These are phyloP conservation scores for Eupithecia abbreviata DNA, from an alignment of 2,888 invertebrate genomes.

Conservation along the genomic window DNA sequence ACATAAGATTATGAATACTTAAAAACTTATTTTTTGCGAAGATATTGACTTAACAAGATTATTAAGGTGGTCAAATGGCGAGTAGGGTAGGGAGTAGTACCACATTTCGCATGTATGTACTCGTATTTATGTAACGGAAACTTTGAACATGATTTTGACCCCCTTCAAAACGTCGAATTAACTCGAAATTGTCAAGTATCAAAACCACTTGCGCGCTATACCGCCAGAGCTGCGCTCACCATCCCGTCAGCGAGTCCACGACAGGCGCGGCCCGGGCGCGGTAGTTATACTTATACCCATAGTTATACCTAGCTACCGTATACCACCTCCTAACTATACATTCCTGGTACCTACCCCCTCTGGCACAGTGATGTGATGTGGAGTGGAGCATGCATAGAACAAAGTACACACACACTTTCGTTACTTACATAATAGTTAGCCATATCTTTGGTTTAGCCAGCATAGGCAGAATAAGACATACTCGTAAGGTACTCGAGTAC, in stretches of 20 bases:
- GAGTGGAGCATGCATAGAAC: not conserved
- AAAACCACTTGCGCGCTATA: not conserved
- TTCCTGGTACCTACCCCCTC: not conserved
- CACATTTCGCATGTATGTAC: not conserved
- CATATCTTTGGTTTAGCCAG: too few relatives aligned
- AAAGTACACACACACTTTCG: too few relatives aligned
- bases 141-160: too few relatives aligned
- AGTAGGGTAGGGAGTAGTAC: not conserved
- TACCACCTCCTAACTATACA: not conserved
- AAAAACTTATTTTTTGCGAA: not conserved
- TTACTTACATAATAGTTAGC: too few relatives aligned
- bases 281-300: slow-evolving; percentile 12
- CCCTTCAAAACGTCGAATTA: too few relatives aligned
- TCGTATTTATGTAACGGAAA: too few relatives aligned
- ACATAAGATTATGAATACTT: too few relatives aligned
- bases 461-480: too few relatives aligned
- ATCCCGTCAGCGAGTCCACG: slow-evolving; percentile 57
- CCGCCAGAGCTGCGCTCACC: slow-evolving; percentile 9
- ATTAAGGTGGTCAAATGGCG: too few relatives aligned
- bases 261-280: slow-evolving; percentile 57
- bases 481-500: too few relatives aligned
- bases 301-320: not conserved
- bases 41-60: too few relatives aligned
- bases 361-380: not conserved
- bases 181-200: slow-evolving; percentile 9